Percentiles rank a stretch among this genome's conserved stretches.
phyloP scores from a whole-genome alignment of 2,888 invertebrate species.

The Phymatocera aterrima region DNA sequence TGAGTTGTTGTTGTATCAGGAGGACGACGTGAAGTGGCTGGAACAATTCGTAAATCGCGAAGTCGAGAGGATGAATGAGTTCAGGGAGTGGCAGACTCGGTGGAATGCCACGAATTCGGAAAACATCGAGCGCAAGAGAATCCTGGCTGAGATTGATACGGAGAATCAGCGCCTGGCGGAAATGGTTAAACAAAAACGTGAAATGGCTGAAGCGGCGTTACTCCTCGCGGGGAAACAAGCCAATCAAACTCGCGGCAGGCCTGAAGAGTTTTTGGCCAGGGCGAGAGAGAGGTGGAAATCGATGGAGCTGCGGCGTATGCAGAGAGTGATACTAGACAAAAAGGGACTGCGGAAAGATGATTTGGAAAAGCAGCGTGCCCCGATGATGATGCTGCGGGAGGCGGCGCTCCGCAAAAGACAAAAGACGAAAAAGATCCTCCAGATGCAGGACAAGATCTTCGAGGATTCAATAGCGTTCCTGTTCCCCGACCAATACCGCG shows the following conservation, averaged over 20 bases:
- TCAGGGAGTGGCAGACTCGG: conserved; percentile 79
- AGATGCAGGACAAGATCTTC: conserved; percentile 80
- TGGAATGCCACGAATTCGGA: conserved; percentile 77
- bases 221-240: conserved; percentile 53
- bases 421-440: conserved; percentile 78
- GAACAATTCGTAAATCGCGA: conserved; percentile 63
- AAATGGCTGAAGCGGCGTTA: conserved; percentile 71
- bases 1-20: conserved; percentile 76
- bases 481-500: conserved; percentile 77
- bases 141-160: conserved; percentile 74
- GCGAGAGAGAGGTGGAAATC: conserved; percentile 79
- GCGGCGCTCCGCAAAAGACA: conserved; percentile 78
- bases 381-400: conserved; percentile 78
- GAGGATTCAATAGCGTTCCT: conserved; percentile 80
- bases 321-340: conserved; percentile 80
- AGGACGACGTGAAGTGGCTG: conserved; percentile 72
- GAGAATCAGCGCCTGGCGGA: conserved; percentile 72
- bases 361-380: conserved; percentile 79
- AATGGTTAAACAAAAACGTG: conserved; percentile 67
- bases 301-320: conserved; percentile 81
- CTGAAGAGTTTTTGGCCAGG: conserved; percentile 69
- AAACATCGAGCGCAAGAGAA: conserved; percentile 74
- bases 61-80: conserved; percentile 74
- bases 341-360: conserved; percentile 80
- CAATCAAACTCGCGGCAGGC: conserved; percentile 54